Conservation (phyloP, 2,113 vertebrate genomes). For the Furnarius figulus region DNA sequence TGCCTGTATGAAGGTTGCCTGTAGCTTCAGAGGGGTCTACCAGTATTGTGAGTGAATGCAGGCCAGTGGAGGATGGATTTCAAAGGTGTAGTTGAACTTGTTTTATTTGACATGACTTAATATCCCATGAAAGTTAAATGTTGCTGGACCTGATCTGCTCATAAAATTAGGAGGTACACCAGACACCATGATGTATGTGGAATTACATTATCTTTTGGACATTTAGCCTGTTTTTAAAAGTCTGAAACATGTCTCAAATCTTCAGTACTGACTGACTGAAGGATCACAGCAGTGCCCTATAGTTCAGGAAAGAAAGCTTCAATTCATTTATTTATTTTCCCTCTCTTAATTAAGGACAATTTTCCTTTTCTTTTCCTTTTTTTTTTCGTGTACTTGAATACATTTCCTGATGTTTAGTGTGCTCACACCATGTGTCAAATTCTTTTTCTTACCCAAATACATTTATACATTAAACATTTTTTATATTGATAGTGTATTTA, state of each 20-base stretch:
- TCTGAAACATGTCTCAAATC: background rate
- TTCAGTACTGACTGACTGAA: background rate
- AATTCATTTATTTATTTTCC: background rate
- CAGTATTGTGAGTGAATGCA: background rate
- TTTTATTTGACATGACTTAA: background rate
- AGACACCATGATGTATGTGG: background rate
- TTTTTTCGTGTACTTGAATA: background rate
- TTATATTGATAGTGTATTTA: background rate
- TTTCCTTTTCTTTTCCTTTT: background rate
- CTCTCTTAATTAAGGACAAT: background rate
- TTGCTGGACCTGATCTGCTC: background rate
- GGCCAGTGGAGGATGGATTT: background rate
- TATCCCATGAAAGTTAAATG: background rate
- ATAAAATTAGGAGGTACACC: background rate
- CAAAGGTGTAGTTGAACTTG: background rate
- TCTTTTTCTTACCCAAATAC: background rate
- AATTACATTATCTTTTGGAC: background rate
- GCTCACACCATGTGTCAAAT: background rate
- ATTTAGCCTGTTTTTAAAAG: background rate
- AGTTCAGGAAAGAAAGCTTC: background rate
- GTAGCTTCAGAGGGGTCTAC: background rate
- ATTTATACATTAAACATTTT: background rate
- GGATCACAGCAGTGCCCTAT: background rate
- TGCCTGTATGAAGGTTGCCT: background rate
- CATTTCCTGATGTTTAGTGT: background rate